A percentile compares a stretch with the other conserved stretches of the same genome.
phyloP scores from a whole-genome alignment of 1,140 invertebrate species.

The Choristoneura fumiferana region DNA sequence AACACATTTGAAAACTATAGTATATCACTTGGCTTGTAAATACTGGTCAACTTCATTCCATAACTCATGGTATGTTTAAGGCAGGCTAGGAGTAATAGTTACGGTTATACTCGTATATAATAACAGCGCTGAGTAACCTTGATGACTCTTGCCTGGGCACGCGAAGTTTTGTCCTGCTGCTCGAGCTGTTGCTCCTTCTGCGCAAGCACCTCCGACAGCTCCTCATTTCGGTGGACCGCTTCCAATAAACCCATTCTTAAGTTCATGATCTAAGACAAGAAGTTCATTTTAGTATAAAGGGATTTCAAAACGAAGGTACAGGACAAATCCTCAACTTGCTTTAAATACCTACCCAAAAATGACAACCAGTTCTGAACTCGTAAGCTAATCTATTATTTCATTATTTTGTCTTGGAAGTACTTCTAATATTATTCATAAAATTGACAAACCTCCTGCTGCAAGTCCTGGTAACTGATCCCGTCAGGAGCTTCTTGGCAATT shows the following conservation, averaged over 20 bases:
- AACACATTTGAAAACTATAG: too few relatives aligned
- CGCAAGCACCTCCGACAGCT: slow-evolving; percentile 66
- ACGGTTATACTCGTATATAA: too few relatives aligned
- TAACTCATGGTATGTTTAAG: too few relatives aligned
- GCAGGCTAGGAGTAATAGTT: slow-evolving; percentile 5
- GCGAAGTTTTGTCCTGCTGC: slow-evolving; percentile 75
- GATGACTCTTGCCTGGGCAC: slow-evolving; percentile 75
- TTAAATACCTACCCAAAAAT: too few relatives aligned
- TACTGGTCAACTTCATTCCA: too few relatives aligned
- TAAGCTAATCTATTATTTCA: too few relatives aligned
- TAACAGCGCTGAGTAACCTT: slow-evolving; percentile 50
- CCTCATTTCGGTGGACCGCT: slow-evolving; percentile 63
- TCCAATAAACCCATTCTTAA: slow-evolving; percentile 67
- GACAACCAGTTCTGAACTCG: too few relatives aligned
- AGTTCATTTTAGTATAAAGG: not conserved
- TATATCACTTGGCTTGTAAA: too few relatives aligned
- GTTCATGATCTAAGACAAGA: slow-evolving; percentile 63
- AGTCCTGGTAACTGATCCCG: slow-evolving; percentile 52
- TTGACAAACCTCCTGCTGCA: slow-evolving; percentile 69
- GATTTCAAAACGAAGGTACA: too few relatives aligned
- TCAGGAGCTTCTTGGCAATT: slow-evolving; percentile 51
- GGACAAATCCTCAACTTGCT: too few relatives aligned
- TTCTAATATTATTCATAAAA: slow-evolving; percentile 9
- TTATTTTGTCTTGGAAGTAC: too few relatives aligned
- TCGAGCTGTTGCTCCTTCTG: slow-evolving; percentile 77